Conservation (phyloP, 92 coral and sea anemone genomes). For the Paramuricea clavata region DNA sequence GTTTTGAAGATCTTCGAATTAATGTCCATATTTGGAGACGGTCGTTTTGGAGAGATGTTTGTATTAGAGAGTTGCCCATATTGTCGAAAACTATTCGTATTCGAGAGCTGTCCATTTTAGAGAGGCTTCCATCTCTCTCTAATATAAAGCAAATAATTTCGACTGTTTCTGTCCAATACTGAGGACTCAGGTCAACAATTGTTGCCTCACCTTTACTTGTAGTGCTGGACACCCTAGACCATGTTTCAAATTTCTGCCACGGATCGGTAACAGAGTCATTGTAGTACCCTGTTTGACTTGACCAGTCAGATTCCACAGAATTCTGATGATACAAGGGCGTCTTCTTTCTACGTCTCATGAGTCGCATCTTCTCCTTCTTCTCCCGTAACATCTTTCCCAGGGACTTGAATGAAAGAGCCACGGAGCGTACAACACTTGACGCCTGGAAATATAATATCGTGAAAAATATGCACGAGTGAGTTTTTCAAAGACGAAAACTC, state of each 20-base stretch:
- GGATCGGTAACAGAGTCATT: conserved; percentile 31
- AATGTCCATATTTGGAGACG: too few species aligned
- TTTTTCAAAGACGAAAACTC: too few species aligned
- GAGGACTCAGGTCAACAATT: too few species aligned
- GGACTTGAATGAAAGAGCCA: conserved; percentile 93
- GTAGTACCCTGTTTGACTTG: conserved; percentile 76
- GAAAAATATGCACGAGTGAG: not conserved
- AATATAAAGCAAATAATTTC: too few species aligned
- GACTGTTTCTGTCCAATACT: not conserved
- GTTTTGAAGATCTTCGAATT: too few species aligned
- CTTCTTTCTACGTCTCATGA: conserved; percentile 67
- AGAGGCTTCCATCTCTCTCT: too few species aligned
- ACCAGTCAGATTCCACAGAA: conserved; percentile 90
- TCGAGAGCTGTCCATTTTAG: not conserved
- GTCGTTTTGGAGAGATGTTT: not conserved
- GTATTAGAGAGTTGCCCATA: not conserved
- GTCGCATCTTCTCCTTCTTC: conserved; percentile 75
- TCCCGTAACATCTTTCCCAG: conserved; percentile 90
- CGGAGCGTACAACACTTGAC: conserved; percentile 94
- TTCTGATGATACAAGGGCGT: conserved; percentile 85
- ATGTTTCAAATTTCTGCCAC: conserved; percentile 40
- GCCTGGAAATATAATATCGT: conserved; percentile 62
- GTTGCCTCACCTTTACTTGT: conserved; percentile 25
- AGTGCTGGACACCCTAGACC: conserved; percentile 34
- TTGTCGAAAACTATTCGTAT: not conserved